Base-by-base conservation (phyloP, 2,888 invertebrate species). In the Dioctria rufipes region DNA sequence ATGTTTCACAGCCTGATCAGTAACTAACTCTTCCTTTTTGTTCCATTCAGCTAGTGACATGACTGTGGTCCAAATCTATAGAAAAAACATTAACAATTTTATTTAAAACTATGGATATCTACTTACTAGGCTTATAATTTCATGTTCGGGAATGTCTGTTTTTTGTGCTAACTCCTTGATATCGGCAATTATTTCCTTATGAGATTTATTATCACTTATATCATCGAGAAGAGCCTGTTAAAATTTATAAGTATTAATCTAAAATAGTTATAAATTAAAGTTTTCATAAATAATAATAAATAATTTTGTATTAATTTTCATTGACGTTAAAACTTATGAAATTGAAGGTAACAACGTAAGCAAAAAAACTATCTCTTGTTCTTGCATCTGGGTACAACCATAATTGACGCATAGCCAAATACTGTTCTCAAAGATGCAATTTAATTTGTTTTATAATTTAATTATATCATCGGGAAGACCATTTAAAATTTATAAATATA, bases 41-140 rank as follows among this genome's bases (percentile, higher is more conserved):
- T 98, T 98, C 98, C 98, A 98, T 90, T 98, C 98, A 82, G 96
- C 96, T 86, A 96, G 94, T 78, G 94, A 94, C 98, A 98, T 98
- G 86, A 98, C 93, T 84, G 96, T 96, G 84, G 93, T 94, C 98
- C 98, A 98, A 86, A 98, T 93, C 96, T 96, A 81, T 0, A 84
- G 83, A 81, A 80, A 80, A 79, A 71, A 80, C 5, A 11, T 43
- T 42, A 67, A 51, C n/a, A 65, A 9, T 11, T 13, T 11, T 46
- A 11, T 43, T 63, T 25, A 4, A 39, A 39, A 63, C 6, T 63
- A 4, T 37, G 9, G 37, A 9, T 58, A 11, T 58, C 8, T 69
- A 86, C 86, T 92, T 90, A 96, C 96, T 89, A 96, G 92, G 86
- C 94, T 93, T 85, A 95, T 93, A 84, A 96, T 94, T 90, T 98